Evolutionary conservation across 2,888 invertebrate genomes (phyloP).

Genomic region (Tiliacea citrago): DNA sequence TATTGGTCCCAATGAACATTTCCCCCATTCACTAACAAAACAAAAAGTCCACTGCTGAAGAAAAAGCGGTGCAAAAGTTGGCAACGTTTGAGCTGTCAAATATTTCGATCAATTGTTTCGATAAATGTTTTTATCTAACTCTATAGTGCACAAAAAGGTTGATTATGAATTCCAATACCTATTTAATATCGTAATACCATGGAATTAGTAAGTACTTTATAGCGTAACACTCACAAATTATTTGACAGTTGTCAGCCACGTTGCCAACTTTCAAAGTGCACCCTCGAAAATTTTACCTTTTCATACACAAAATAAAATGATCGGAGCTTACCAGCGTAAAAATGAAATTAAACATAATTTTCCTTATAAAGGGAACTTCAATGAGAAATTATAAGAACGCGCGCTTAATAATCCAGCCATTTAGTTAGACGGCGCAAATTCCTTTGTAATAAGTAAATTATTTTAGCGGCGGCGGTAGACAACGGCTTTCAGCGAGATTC

Average conservation of each 20-base stretch:
- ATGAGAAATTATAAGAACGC: slow-evolving; percentile 30
- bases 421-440: slow-evolving; percentile 66
- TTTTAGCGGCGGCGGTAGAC: slow-evolving; percentile 57
- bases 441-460: slow-evolving; percentile 68
- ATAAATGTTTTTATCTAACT: too few relatives aligned
- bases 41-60: too few relatives aligned
- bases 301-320: not conserved
- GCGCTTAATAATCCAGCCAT: slow-evolving; percentile 63
- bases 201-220: too few relatives aligned
- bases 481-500: slow-evolving; percentile 52
- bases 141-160: too few relatives aligned
- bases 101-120: too few relatives aligned
- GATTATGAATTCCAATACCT: too few relatives aligned
- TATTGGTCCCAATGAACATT: not conserved
- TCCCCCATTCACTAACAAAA: not conserved
- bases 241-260: not conserved
- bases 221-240: too few relatives aligned
- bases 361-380: slow-evolving; percentile 37
- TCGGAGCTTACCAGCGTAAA: slow-evolving; percentile 5
- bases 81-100: too few relatives aligned
- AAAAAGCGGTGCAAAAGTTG: too few relatives aligned
- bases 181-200: too few relatives aligned
- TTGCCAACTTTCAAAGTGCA: not conserved
- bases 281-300: too few relatives aligned
- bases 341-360: slow-evolving; percentile 37